Evolutionary conservation across 2,888 invertebrate genomes (phyloP).

Genomic region (Amiota communis): DNA sequence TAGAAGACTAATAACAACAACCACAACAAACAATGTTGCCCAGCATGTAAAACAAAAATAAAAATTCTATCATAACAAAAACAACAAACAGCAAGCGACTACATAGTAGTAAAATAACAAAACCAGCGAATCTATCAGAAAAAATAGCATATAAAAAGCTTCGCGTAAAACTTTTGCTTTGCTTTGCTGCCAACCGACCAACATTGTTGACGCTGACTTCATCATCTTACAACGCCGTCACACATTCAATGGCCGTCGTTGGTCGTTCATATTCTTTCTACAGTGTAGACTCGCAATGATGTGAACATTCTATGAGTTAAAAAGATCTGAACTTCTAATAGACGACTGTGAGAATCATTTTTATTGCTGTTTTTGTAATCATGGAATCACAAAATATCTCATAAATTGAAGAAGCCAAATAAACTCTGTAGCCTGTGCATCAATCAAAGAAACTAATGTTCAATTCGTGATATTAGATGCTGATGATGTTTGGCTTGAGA

Average conservation of each 20-base stretch:
- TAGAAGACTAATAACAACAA: slow-evolving; percentile 20
- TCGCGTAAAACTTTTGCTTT: slow-evolving; percentile 22
- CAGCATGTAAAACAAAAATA: slow-evolving; percentile 15
- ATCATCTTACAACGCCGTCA: not conserved
- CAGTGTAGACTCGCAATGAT: not conserved
- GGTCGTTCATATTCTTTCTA: not conserved
- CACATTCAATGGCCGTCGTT: not conserved
- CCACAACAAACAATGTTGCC: slow-evolving; percentile 30
- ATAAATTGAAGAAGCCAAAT: too few relatives aligned
- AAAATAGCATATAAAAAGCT: not conserved
- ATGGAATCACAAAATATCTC: too few relatives aligned
- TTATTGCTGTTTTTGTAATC: too few relatives aligned
- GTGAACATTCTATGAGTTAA: not conserved
- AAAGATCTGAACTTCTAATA: too few relatives aligned
- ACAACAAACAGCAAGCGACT: slow-evolving; percentile 13
- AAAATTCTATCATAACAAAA: slow-evolving; percentile 11
- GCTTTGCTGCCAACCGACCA: not conserved
- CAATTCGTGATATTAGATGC: too few relatives aligned
- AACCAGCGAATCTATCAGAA: slow-evolving; percentile 45
- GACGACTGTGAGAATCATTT: too few relatives aligned
- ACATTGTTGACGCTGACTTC: slow-evolving; percentile 2
- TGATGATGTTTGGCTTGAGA: too few relatives aligned
- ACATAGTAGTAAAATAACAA: too few relatives aligned
- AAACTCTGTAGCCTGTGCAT: too few relatives aligned
- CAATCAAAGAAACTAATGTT: too few relatives aligned